Base-by-base conservation (phyloP, 1,140 invertebrate species). In the Argopecten irradians region DNA sequence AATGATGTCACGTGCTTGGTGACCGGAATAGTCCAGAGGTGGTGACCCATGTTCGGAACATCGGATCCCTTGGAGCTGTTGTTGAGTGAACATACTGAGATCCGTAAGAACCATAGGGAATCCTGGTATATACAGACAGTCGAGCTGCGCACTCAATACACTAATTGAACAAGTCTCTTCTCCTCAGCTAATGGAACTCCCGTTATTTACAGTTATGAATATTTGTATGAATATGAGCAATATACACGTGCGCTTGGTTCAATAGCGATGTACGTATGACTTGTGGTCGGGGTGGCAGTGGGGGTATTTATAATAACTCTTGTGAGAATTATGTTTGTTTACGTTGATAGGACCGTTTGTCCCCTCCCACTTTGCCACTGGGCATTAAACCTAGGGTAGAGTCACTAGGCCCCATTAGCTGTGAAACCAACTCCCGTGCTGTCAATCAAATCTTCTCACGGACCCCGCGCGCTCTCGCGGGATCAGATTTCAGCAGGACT, bases 221-320 rank as follows among this genome's bases (percentile, higher is more conserved):
- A 71, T 71, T 71, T 71, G 55, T 71, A 71, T 71, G 55, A 71
- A 71, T 28, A 71, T 71, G 55, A 71, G 55, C 55, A 71, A n/a
- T 71, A 71, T 71, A 71, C 55, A 71, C 55, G 55, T 71, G 55
- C 55, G 55, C 55, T 22, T 71, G 55, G 55, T 71, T 71, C 55
- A 71, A 71, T 71, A n/a, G 55, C 22, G 55, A n/a, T 71, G 55
- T 71, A 71, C 55, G 55, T 71, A 71, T 71, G 55, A 28, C 22
- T 16, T 28, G 22, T 71, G n/a, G 55, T 71, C 55, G 55, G 55
- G 55, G 55, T 71, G 55, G 28, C 55, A 11, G 55, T n/a, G 28
- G 55, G n/a, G 55, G 55, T 71, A 71, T 71, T 71, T 71, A 71
- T 71, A 71, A 71, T n/a, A 71, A 71, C 55, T 71, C 55, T 71